phyloP scores from a whole-genome alignment of 2,113 vertebrate species.

The Turnix velox region DNA sequence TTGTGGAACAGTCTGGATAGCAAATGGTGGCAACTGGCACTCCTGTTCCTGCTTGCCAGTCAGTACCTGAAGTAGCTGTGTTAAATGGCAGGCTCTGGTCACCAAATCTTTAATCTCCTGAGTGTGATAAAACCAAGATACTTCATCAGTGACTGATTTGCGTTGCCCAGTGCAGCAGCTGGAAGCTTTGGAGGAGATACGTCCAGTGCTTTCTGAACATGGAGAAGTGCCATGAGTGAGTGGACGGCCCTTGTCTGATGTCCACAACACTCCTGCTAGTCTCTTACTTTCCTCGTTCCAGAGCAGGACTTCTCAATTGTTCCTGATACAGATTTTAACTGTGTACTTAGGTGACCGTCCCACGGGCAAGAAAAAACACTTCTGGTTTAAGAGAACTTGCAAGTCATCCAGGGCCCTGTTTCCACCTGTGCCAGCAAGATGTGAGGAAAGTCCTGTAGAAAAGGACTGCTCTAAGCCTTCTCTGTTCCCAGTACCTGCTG shows the following conservation, averaged over 20 bases:
- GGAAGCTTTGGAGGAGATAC: background rate
- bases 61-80: background rate
- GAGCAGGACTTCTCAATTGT: background rate
- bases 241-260: background rate
- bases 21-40: background rate
- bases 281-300: background rate
- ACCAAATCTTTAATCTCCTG: background rate
- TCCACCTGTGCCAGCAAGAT: background rate
- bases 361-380: constrained; percentile 42
- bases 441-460: background rate
- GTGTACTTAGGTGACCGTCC: constrained; percentile 48
- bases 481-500: background rate
- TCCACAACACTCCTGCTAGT: background rate
- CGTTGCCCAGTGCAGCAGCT: background rate
- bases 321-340: constrained; percentile 43
- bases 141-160: background rate
- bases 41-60: background rate
- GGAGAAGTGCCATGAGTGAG: rapidly evolving
- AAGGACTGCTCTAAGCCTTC: background rate
- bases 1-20: background rate
- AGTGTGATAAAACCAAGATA: background rate
- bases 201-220: background rate
- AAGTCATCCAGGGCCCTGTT: background rate
- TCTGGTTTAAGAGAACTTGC: constrained; percentile 36
- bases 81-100: background rate